Base-by-base conservation (phyloP, 2,888 invertebrate species). In the Latheticus oryzae region DNA sequence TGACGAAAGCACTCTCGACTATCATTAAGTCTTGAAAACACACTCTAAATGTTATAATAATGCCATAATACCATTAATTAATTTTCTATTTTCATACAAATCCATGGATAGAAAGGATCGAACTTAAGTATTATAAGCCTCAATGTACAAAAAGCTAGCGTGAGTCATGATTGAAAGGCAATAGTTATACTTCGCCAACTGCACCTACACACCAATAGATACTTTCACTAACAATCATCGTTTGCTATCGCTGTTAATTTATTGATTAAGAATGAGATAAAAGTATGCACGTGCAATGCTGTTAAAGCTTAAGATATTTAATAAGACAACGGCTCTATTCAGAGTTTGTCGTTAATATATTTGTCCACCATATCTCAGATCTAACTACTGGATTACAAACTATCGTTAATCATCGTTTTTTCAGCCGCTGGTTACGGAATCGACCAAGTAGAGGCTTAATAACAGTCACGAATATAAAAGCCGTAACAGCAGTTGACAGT, bases 331-430 rank as follows among this genome's bases (percentile, higher is more conserved):
- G 68, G 70, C 72, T 74, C 72, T 74, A 74, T 74, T 73, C 73
- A 72, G 67, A 67, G 65, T 72, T 69, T 72, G 73, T 73, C 70
- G 68, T 69, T 73, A 73, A 74, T 73, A 72, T 70, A 72, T 73
- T 69, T 69, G 62, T 67, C 62, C 59, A 57, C 52, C 65, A 66
- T 68, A 73, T 73, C 73, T 69, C 62, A 61, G 67, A 74, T 73
- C 73, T 70, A 70, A 72, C 72, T 72, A 72, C 72, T 69, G 72
- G 69, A 69, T 68, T 73, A 70, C 70, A 61, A 58, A 56, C 63
- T 64, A 68, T 73, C 70, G 71, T 73, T 72, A 70, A 69, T 68
- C 67, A 64, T 62, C 54, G 61, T 68, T 68, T 70, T 67, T 66
- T 60, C 26, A 24, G 38, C 24, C 17, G 33, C 13, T 7, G 16